Percentiles rank a stretch among this genome's conserved stretches.
Evolutionary conservation across 1,140 invertebrate species (phyloP).

Genomic region (Neodiprion lecontei): DNA sequence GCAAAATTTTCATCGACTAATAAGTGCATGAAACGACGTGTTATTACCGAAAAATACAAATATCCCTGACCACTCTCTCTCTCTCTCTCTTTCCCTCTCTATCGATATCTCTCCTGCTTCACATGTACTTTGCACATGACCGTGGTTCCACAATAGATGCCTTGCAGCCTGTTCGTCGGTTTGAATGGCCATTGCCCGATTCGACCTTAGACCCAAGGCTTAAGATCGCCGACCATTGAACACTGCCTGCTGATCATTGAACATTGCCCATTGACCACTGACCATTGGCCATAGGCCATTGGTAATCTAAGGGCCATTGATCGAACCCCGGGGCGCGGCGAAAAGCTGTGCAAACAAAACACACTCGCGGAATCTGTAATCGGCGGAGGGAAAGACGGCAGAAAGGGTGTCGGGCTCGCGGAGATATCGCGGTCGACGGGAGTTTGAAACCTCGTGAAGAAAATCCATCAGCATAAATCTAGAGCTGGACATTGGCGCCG

Average conservation of each 20-base stretch:
- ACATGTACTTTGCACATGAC: too few species aligned
- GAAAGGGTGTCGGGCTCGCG: background rate
- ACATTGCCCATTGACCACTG: background rate
- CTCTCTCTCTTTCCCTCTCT: too few species aligned
- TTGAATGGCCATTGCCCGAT: background rate
- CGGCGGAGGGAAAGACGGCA: background rate
- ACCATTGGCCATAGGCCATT: background rate
- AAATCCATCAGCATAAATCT: slow-evolving; percentile 7
- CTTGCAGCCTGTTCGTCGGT: too few species aligned
- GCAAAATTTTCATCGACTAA: too few species aligned
- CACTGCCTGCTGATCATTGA: background rate
- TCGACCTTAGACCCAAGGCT: background rate
- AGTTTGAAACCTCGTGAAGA: slow-evolving; percentile 7
- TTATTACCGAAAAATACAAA: background rate
- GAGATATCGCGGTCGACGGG: background rate
- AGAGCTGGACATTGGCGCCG: slow-evolving; percentile 4
- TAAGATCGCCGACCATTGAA: background rate
- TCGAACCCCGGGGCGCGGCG: background rate
- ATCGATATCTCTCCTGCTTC: too few species aligned
- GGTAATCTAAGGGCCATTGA: background rate
- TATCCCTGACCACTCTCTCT: too few species aligned
- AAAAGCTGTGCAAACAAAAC: background rate
- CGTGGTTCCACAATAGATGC: too few species aligned
- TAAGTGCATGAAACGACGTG: too few species aligned
- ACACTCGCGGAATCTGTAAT: slow-evolving; percentile 1